Conservation (phyloP, 1,140 invertebrate species). For the Anastatus disparis region DNA sequence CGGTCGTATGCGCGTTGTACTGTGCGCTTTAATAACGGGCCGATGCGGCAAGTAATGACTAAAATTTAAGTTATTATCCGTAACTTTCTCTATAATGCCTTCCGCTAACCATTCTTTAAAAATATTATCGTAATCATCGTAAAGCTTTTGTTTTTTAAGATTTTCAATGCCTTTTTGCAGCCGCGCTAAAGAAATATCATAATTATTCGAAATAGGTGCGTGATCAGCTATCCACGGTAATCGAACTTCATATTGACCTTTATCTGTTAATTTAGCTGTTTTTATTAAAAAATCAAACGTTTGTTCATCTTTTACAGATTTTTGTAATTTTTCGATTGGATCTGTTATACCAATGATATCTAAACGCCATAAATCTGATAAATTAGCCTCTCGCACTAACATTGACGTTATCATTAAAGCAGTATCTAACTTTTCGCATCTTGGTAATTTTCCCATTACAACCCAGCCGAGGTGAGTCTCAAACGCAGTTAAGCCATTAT, state of each 20-base stretch:
- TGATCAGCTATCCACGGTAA: slow-evolving; percentile 1
- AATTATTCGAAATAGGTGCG: background rate
- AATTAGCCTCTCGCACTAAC: background rate
- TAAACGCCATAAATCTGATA: background rate
- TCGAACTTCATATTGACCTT: slow-evolving; percentile 8
- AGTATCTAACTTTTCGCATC: too few species aligned
- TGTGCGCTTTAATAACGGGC: slow-evolving; percentile 32
- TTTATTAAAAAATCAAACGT: slow-evolving; percentile 7
- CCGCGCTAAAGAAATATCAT: background rate
- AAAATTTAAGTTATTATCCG: background rate
- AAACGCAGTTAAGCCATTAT: too few species aligned
- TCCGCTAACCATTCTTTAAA: slow-evolving; percentile 17
- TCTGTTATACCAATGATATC: too few species aligned
- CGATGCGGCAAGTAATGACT: slow-evolving; percentile 40
- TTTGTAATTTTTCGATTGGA: background rate
- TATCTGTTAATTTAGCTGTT: background rate
- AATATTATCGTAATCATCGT: slow-evolving; percentile 11
- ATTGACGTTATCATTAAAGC: too few species aligned
- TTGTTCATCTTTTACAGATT: slow-evolving; percentile 1
- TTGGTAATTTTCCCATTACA: too few species aligned
- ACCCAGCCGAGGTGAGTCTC: too few species aligned
- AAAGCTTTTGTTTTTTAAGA: slow-evolving; percentile 24
- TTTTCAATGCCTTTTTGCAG: background rate
- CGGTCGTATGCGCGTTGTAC: slow-evolving; percentile 41
- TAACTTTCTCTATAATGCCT: slow-evolving; percentile 39